phyloP scores from a whole-genome alignment of 1,140 invertebrate species.

The Phthorimaea operculella region DNA sequence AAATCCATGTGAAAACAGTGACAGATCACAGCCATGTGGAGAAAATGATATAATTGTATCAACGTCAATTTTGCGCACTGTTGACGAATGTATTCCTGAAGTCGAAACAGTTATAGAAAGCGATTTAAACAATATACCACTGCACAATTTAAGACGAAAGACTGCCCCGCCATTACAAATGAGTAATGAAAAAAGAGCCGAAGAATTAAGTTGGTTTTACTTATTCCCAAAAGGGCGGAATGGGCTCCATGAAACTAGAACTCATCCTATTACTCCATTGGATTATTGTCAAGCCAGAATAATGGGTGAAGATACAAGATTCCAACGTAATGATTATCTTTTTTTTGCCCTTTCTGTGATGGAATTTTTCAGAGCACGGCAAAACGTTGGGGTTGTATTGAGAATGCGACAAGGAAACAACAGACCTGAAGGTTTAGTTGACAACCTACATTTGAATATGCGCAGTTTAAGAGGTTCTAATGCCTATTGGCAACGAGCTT shows the following conservation, averaged over 20 bases:
- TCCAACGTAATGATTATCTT: slow-evolving; percentile 23
- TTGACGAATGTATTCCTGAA: not conserved
- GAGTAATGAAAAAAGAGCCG: not conserved
- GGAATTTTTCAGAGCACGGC: slow-evolving; percentile 19
- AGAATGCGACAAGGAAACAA: slow-evolving; percentile 15
- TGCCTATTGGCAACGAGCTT: slow-evolving; percentile 20
- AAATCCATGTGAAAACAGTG: no score
- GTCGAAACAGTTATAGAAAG: not conserved
- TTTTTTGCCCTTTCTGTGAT: slow-evolving; percentile 23
- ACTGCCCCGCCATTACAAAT: slow-evolving; percentile 3
- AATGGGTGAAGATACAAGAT: slow-evolving; percentile 19
- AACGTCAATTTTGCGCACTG: not conserved
- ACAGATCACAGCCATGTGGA: no score
- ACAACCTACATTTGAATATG: slow-evolving; percentile 26
- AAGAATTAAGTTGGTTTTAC: slow-evolving; percentile 1
- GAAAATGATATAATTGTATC: not conserved
- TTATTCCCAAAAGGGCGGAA: slow-evolving; percentile 6
- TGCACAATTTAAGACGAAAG: slow-evolving; percentile 1
- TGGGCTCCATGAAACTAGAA: slow-evolving; percentile 11
- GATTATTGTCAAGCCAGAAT: slow-evolving; percentile 25
- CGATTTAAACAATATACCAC: not conserved
- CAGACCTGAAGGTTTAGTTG: slow-evolving; percentile 12
- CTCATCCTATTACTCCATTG: slow-evolving; percentile 14
- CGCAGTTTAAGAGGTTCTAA: slow-evolving; percentile 19
- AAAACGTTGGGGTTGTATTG: slow-evolving; percentile 20